These are phyloP conservation scores for Urocynchramus pylzowi DNA, from an alignment of 2,113 vertebrate genomes.

Conservation along the genomic window DNA sequence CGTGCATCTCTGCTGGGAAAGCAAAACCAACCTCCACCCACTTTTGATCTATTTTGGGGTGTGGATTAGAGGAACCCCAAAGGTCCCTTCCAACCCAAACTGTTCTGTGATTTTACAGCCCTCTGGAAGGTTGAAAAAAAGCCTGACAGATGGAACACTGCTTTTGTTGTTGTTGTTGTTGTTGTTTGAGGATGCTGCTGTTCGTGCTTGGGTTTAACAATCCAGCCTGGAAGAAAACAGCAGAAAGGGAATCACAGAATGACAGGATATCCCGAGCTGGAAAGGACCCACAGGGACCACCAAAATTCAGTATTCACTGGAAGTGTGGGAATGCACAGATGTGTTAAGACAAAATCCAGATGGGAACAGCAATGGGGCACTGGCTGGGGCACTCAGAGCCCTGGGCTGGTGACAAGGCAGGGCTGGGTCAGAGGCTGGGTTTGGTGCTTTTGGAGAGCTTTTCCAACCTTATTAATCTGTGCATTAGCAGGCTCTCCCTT, in stretches of 20 bases:
- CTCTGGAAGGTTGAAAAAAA: neutral
- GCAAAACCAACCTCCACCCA: neutral
- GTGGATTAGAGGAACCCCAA: neutral
- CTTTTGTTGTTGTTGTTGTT: neutral
- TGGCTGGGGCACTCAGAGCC: neutral
- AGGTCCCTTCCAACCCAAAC: neutral
- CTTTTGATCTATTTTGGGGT: neutral
- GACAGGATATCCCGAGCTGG: neutral
- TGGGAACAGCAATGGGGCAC: neutral
- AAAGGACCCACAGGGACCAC: neutral
- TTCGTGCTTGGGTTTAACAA: neutral
- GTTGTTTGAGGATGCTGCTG: neutral
- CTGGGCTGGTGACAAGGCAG: neutral
- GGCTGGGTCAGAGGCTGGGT: neutral
- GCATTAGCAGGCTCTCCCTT: neutral
- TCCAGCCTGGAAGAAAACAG: neutral
- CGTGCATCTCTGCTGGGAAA: neutral
- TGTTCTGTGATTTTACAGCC: neutral
- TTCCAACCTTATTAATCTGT: fast-evolving
- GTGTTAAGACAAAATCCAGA: neutral
- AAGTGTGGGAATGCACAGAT: neutral
- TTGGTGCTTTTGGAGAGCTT: neutral
- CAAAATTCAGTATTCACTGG: fast-evolving
- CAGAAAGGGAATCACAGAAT: neutral
- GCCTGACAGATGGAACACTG: neutral